Conservation (phyloP, 2,113 vertebrate species). For the Ramphastos sulfuratus region DNA sequence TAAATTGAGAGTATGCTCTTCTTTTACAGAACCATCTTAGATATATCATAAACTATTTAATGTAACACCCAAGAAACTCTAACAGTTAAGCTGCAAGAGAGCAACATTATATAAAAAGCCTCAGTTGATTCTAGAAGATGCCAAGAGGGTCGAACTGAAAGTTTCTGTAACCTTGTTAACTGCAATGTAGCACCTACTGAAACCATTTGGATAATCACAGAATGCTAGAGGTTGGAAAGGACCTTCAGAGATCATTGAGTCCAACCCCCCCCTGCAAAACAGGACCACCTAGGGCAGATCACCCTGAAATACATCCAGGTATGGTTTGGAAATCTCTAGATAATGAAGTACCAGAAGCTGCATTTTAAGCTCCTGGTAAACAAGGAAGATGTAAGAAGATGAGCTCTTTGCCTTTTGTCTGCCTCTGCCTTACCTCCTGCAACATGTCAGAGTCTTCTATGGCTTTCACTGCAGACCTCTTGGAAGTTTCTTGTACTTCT, state of each 20-base stretch:
- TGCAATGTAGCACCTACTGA: neutral
- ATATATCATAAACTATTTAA: neutral
- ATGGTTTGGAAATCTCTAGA: neutral
- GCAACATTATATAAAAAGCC: neutral
- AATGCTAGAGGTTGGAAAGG: no score
- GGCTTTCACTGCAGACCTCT: constrained; percentile 78
- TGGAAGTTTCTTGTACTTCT: constrained; percentile 92
- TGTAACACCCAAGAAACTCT: neutral
- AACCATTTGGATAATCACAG: neutral
- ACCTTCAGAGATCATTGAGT: no score
- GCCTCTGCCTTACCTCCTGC: constrained; percentile 86
- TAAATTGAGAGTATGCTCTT: neutral
- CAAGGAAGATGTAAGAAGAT: neutral
- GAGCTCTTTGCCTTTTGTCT: neutral
- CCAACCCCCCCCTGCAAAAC: no score
- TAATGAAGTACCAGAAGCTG: neutral
- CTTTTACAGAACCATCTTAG: neutral
- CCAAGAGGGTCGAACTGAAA: neutral
- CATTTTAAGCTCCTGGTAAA: constrained; percentile 9
- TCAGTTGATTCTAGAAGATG: neutral
- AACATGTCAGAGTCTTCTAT: constrained; percentile 88
- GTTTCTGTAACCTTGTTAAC: neutral
- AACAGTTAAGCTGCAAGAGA: neutral
- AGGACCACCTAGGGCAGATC: no score
- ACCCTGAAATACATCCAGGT: no score